Conservation (phyloP, 1,140 invertebrate genomes). For the Batillaria attramentaria region DNA sequence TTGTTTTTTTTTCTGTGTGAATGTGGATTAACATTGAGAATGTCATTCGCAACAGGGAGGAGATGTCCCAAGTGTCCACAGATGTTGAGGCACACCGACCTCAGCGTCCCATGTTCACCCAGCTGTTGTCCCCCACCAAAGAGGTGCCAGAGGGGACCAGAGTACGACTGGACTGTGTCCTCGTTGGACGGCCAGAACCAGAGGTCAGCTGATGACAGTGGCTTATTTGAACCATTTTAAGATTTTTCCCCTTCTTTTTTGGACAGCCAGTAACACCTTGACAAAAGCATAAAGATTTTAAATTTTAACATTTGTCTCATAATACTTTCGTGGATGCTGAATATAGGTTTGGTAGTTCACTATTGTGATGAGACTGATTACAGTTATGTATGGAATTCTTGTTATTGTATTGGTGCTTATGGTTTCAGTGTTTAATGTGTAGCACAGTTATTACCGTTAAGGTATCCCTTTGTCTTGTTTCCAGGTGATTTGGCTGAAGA, state of each 20-base stretch:
- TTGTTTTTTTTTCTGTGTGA: no score
- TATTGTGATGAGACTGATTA: no score
- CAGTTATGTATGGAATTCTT: no score
- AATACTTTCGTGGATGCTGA: no score
- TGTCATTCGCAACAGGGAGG: slow-evolving; percentile 62
- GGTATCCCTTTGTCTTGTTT: slow-evolving; percentile 1
- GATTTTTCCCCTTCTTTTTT: no score
- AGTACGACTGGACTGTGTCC: slow-evolving; percentile 71
- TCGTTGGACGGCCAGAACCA: slow-evolving; percentile 73
- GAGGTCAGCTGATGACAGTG: slow-evolving; percentile 51
- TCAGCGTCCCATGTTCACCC: slow-evolving; percentile 81
- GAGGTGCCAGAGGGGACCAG: slow-evolving; percentile 74
- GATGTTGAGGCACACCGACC: slow-evolving; percentile 73
- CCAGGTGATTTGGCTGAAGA: slow-evolving; percentile 69
- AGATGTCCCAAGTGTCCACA: slow-evolving; percentile 61
- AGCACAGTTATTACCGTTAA: background rate
- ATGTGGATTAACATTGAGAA: no score
- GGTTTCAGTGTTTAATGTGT: background rate
- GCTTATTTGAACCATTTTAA: no score
- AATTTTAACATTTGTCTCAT: no score
- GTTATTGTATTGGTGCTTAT: background rate
- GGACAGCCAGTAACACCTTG: no score
- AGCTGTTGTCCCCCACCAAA: slow-evolving; percentile 74
- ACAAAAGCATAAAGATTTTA: no score
- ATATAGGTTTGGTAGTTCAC: no score